phyloP scores from a whole-genome alignment of 2,113 vertebrate species.

The Canis aureus region DNA sequence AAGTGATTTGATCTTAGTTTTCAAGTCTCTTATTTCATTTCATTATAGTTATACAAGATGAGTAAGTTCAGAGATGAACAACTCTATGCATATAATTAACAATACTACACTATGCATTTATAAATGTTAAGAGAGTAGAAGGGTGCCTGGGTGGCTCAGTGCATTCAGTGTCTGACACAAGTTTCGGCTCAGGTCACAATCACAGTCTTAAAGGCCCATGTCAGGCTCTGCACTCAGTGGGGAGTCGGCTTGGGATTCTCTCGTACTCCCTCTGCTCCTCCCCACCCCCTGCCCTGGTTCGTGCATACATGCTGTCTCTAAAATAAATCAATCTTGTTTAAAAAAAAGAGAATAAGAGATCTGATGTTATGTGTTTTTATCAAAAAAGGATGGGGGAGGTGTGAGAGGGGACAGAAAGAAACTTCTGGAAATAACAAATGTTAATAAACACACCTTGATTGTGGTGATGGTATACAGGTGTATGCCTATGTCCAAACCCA shows the following conservation, averaged over 20 bases:
- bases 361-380: background rate
- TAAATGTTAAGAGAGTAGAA: background rate
- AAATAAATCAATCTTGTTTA: background rate
- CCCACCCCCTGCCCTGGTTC: background rate
- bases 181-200: background rate
- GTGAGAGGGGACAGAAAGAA: background rate
- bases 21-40: conserved; percentile 94
- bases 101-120: background rate
- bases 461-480: background rate
- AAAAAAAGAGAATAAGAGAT: background rate
- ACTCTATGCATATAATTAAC: background rate
- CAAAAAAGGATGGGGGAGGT: background rate
- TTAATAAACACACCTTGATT: background rate
- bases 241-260: background rate
- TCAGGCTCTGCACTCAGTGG: background rate
- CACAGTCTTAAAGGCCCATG: background rate
- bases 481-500: background rate
- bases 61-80: background rate
- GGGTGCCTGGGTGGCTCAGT: background rate
- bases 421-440: background rate
- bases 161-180: background rate
- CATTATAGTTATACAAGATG: conserved; percentile 85
- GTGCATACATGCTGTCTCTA: background rate
- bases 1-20: conserved; percentile 41
- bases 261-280: background rate